Percentiles rank a stretch among this genome's conserved stretches.
Evolutionary conservation across 2,797 vertebrate genomes (phyloP).

Genomic region (Malurus leucopterus): DNA sequence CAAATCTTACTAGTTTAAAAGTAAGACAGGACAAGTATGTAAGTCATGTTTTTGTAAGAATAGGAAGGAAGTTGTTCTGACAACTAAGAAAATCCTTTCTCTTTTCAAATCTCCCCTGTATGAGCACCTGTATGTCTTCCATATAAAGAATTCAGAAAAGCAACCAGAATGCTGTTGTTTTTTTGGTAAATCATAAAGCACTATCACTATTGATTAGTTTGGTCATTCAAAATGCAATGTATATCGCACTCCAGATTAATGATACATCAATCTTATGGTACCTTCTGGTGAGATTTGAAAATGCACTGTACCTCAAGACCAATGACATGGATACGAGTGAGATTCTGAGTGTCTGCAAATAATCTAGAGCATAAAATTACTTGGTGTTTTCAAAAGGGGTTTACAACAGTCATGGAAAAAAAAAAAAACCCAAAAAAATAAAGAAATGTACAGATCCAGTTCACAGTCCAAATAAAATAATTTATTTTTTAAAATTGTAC

Average conservation of each 20-base stretch:
- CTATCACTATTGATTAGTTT: background rate
- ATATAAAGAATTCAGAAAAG: background rate
- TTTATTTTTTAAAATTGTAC: background rate
- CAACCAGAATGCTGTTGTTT: background rate
- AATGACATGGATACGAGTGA: background rate
- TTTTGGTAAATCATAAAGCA: background rate
- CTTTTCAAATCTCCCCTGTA: background rate
- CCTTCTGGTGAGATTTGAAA: background rate
- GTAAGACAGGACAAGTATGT: background rate
- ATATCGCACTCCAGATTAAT: background rate
- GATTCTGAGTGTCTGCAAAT: background rate
- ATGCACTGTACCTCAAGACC: background rate
- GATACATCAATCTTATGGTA: background rate
- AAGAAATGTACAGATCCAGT: background rate
- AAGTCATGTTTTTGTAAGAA: background rate
- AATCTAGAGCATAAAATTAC: background rate
- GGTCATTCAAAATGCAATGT: background rate
- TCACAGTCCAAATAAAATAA: background rate
- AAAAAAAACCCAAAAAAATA: background rate
- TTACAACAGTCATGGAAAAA: background rate
- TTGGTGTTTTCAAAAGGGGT: background rate
- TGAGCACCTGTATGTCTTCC: background rate
- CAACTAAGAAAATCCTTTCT: background rate
- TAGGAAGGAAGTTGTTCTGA: background rate
- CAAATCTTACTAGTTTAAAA: constrained; percentile 18